Percentiles rank a stretch among this genome's conserved stretches.
Conservation (phyloP, 2,797 vertebrate genomes). For the Ctenosaura bakeri region DNA sequence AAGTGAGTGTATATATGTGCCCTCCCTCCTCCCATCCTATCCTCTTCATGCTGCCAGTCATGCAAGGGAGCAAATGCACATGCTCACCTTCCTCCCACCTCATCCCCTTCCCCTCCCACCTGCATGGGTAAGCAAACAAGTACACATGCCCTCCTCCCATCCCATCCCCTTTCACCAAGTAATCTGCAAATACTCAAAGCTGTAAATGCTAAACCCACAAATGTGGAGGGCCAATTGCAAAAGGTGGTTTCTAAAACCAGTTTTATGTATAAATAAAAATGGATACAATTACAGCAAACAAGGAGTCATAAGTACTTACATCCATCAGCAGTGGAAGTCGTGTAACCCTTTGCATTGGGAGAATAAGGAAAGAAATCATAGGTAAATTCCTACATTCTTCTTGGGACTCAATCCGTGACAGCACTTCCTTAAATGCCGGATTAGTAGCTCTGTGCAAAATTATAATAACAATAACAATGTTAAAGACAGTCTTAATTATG, state of each 20-base stretch:
- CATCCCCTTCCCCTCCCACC: no score
- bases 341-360: slow-evolving; percentile 98
- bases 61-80: no score
- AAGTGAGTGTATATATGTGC: no score
- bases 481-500: not conserved
- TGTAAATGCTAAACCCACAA: no score
- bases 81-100: no score
- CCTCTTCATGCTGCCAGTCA: no score
- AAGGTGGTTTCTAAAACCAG: not conserved
- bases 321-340: slow-evolving; percentile 97
- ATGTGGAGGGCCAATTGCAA: no score
- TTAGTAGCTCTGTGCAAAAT: slow-evolving; percentile 86
- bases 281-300: not conserved
- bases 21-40: no score
- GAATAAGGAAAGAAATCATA: slow-evolving; percentile 98
- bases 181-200: no score
- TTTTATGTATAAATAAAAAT: not conserved
- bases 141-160: no score
- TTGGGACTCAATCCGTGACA: slow-evolving; percentile 90
- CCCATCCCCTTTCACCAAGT: no score
- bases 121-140: no score
- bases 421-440: slow-evolving; percentile 89
- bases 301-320: slow-evolving; percentile 81
- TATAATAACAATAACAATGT: not conserved
- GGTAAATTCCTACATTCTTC: slow-evolving; percentile 93